Base-by-base conservation (phyloP, 2,888 invertebrate genomes). In the Lamproptera curius region DNA sequence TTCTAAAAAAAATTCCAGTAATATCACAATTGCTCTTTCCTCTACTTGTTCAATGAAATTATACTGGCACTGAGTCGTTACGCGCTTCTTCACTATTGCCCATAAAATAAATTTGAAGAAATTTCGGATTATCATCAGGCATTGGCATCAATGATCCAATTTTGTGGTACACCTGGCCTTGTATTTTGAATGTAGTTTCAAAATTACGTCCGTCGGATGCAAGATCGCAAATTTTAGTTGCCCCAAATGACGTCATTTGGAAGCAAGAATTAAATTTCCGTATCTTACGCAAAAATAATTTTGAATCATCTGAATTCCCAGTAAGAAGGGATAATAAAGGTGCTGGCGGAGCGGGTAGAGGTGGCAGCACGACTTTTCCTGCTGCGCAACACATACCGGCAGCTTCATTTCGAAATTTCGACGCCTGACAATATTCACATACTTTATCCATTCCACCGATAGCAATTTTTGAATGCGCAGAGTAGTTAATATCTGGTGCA, bases 401-500 rank as follows among this genome's bases (percentile, higher is more conserved):
- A 47, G 54, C 11, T 53, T 56, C 55, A 48, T 48, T 28, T n/a
- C 2, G 28, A 28, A 48, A 52, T 54, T 52, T 52, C 45, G 51
- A 51, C 11, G 51, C 49, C 23, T 53, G 23, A 23, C 23, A 4
- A 23, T 23, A 51, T 69, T 63, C 67, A 42, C 48, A 56, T 51
- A 46, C 44, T 56, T 42, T 50, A 49, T 55, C 45, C 52, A 56
- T 52, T 50, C 16, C 56, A 58, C 56, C 57, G 46, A 58, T 57
- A 46, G 54, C 46, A 54, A 54, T 57, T 51, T 53, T 55, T 46
- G 50, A 53, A 55, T 56, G 54, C 40, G 56, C 55, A 6, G 53
- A 56, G 45, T 57, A 61, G 42, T 57, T 53, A 55, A 58, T 55
- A 46, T 57, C 57, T 52, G 56, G 54, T 51, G 42, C 54, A 58